These are phyloP conservation scores for Leucoraja ocellata DNA, from an alignment of 2,797 vertebrate species.

Conservation along the genomic window DNA sequence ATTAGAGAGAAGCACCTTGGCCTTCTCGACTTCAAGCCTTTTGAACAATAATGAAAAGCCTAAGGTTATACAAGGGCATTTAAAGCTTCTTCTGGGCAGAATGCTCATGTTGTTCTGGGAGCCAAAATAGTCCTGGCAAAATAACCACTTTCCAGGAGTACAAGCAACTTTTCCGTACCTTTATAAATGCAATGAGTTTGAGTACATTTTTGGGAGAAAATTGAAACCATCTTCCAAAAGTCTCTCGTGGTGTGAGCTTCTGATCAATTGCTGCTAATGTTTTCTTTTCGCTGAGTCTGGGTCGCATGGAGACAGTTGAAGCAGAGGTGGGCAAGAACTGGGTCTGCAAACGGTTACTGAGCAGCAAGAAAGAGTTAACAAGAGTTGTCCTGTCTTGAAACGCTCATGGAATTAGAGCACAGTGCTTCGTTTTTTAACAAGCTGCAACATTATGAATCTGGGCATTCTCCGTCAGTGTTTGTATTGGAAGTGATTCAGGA, in stretches of 20 bases:
- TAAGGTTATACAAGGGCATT: neutral
- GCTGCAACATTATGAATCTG: slow-evolving; percentile 30
- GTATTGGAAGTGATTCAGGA: slow-evolving; percentile 21
- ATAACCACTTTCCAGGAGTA: neutral
- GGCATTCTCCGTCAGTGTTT: slow-evolving; percentile 26
- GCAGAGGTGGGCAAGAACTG: no score
- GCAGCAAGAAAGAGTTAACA: neutral
- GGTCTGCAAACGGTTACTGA: neutral
- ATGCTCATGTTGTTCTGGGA: neutral
- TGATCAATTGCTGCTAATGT: neutral
- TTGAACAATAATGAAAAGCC: neutral
- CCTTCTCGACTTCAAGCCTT: neutral
- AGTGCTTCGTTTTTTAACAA: slow-evolving; percentile 25
- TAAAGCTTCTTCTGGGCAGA: neutral
- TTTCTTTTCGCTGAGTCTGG: neutral
- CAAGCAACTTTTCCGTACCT: neutral
- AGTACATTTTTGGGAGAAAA: neutral
- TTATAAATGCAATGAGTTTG: neutral
- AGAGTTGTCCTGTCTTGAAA: neutral
- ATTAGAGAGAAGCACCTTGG: neutral
- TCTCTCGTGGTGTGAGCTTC: neutral
- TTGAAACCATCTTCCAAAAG: neutral
- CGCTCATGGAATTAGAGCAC: neutral
- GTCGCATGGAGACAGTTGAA: neutral
- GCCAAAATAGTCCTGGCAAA: neutral